phyloP scores from a whole-genome alignment of 2,797 vertebrate species.

The Alcedo quadribrachys region DNA sequence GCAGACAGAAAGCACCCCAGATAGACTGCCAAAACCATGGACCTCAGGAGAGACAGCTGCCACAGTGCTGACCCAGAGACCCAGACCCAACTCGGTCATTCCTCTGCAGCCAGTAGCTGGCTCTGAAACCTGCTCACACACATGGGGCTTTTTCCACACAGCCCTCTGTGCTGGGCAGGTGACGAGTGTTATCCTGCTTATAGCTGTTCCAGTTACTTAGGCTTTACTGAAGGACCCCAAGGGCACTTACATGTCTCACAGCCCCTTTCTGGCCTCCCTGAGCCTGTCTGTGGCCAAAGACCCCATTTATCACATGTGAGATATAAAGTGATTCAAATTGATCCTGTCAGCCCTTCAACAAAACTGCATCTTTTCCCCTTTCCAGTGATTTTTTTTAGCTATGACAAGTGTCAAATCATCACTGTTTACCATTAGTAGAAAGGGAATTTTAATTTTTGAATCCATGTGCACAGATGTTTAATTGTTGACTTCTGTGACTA shows the following conservation, averaged over 20 bases:
- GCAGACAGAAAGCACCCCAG: fast-evolving
- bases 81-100: background rate
- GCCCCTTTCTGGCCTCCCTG: background rate
- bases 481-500: background rate
- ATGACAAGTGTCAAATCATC: background rate
- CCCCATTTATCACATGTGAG: background rate
- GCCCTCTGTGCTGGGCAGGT: fast-evolving
- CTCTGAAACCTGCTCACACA: background rate
- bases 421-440: background rate
- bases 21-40: fast-evolving
- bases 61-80: fast-evolving
- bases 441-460: background rate
- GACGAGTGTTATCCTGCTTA: background rate
- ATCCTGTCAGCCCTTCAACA: background rate
- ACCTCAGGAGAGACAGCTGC: background rate
- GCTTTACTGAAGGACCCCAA: background rate
- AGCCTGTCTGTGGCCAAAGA: background rate
- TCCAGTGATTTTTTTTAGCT: background rate
- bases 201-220: background rate
- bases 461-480: background rate
- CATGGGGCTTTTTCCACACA: background rate
- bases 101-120: background rate
- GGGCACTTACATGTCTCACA: background rate
- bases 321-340: background rate
- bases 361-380: background rate